Conservation (phyloP, 1,140 invertebrate species). For the Mya arenaria region DNA sequence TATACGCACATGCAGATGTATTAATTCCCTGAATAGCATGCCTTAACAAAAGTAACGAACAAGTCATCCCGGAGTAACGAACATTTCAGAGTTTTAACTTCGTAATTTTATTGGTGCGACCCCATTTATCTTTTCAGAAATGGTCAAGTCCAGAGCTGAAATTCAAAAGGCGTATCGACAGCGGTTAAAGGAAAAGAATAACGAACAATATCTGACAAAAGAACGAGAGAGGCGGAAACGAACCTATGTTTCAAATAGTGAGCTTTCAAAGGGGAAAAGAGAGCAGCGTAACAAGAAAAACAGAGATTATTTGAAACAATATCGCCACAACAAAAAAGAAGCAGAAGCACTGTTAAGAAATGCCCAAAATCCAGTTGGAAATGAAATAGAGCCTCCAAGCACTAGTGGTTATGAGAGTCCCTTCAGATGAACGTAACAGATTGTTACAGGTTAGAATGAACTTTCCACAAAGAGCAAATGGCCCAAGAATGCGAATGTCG, state of each 20-base stretch:
- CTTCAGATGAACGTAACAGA: background rate
- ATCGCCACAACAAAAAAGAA: conserved; percentile 15
- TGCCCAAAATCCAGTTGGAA: background rate
- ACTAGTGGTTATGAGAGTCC: conserved; percentile 45
- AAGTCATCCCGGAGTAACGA: conserved; percentile 8
- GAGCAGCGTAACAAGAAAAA: conserved; percentile 23
- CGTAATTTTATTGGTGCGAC: background rate
- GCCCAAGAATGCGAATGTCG: conserved; percentile 16
- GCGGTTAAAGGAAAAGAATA: conserved; percentile 24
- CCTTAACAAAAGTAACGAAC: background rate
- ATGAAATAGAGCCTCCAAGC: background rate
- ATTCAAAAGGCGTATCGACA: conserved; percentile 41
- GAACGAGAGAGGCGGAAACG: conserved; percentile 14
- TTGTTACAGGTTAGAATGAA: conserved; percentile 10
- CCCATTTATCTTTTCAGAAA: conserved; percentile 6
- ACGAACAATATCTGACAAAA: conserved; percentile 13
- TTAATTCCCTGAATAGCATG: background rate
- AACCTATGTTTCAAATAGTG: conserved; percentile 2
- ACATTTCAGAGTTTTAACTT: conserved; percentile 11
- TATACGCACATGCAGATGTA: background rate
- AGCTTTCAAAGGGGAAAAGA: background rate
- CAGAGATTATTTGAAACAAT: conserved; percentile 12
- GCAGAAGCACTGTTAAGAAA: background rate
- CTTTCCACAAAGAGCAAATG: conserved; percentile 41
- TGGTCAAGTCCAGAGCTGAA: conserved; percentile 41